These are phyloP conservation scores for Xiphorhynchus erythropygius DNA, from an alignment of 2,797 vertebrate genomes.

Conservation along the genomic window DNA sequence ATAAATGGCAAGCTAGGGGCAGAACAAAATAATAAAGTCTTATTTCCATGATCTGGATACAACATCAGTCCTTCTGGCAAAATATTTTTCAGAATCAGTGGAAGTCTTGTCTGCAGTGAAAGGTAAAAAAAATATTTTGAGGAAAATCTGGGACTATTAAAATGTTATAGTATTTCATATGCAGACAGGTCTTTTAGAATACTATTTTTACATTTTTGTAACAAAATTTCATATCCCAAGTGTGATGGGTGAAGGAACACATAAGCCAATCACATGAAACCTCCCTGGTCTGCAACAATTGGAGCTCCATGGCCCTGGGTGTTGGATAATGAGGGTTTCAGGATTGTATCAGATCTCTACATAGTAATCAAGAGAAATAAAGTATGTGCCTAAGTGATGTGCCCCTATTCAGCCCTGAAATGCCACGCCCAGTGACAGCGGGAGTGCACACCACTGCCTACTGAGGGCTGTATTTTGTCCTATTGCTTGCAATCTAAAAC, in stretches of 20 bases:
- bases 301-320: neutral
- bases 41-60: neutral
- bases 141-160: neutral
- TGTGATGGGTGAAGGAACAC: neutral
- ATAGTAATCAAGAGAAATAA: neutral
- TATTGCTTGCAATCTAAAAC: neutral
- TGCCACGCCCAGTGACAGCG: neutral
- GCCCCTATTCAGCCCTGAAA: neutral
- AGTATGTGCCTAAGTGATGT: neutral
- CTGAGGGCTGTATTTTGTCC: neutral
- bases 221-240: neutral
- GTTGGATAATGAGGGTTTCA: neutral
- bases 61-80: neutral
- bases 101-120: neutral
- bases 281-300: neutral
- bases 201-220: neutral
- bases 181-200: neutral
- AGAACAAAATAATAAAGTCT: slow-evolving; percentile 4
- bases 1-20: neutral
- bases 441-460: neutral
- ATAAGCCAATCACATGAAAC: neutral
- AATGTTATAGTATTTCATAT: neutral
- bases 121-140: neutral
- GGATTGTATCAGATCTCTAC: neutral
- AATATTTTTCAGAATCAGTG: neutral